Conservation (phyloP, 2,113 vertebrate species). For the Tinamus guttatus region DNA sequence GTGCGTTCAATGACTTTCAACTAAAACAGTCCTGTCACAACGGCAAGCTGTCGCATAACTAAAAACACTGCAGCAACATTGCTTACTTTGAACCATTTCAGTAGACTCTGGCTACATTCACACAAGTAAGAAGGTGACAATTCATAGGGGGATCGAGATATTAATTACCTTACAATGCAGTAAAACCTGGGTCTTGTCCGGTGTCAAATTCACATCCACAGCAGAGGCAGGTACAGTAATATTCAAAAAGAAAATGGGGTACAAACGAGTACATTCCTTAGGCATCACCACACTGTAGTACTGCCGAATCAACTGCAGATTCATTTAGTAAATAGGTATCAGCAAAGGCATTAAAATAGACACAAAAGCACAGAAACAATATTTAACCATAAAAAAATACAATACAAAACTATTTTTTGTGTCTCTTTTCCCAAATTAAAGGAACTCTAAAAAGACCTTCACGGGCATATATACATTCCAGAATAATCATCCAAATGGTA, state of each 20-base stretch:
- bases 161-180: slow-evolving; percentile 92
- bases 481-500: background rate
- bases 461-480: fast-evolving
- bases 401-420: background rate
- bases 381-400: background rate
- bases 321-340: background rate
- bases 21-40: background rate
- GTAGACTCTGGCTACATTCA: background rate
- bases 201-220: slow-evolving; percentile 93
- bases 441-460: background rate
- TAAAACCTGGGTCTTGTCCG: slow-evolving; percentile 94
- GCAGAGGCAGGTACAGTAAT: slow-evolving; percentile 85
- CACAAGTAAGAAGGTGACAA: background rate
- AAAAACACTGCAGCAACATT: background rate
- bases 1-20: background rate
- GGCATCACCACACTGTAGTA: slow-evolving; percentile 81
- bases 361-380: background rate
- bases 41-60: background rate
- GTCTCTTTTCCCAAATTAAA: background rate
- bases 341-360: background rate
- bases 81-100: background rate
- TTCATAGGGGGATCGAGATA: background rate
- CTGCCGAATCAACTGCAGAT: slow-evolving; percentile 85
- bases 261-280: slow-evolving; percentile 81
- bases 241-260: slow-evolving; percentile 88